phyloP scores from a whole-genome alignment of 2,113 vertebrate genomes.

The Tringa solitaria region DNA sequence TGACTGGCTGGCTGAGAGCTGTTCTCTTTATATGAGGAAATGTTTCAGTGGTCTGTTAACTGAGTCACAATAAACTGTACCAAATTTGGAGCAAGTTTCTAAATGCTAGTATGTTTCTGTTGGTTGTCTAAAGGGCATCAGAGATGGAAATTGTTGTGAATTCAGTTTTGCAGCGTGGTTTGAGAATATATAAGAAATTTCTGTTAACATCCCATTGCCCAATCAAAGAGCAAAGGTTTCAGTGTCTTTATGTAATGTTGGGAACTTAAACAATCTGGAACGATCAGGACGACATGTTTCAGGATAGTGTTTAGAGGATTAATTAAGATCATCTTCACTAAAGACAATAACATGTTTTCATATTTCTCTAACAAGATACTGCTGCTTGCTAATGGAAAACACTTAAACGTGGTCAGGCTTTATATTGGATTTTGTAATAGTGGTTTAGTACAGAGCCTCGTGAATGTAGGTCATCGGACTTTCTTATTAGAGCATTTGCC shows the following conservation, averaged over 20 bases:
- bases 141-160: not conserved
- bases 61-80: not conserved
- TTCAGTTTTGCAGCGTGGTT: not conserved
- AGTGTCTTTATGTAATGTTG: not conserved
- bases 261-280: not conserved
- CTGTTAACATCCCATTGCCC: not conserved
- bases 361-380: conserved; percentile 46
- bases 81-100: not conserved
- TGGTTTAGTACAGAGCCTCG: conserved; percentile 39
- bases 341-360: conserved; percentile 44
- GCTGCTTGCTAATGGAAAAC: conserved; percentile 37
- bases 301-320: conserved; percentile 24
- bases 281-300: not conserved
- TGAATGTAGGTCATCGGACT: conserved; percentile 59
- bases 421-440: conserved; percentile 62
- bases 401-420: conserved; percentile 46
- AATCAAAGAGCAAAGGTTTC: not conserved
- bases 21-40: not conserved
- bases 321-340: conserved; percentile 15
- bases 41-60: not conserved
- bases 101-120: not conserved
- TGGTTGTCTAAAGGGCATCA: not conserved
- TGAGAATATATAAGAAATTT: not conserved
- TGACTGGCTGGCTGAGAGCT: not conserved
- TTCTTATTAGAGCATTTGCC: conserved; percentile 45